Conservation (phyloP, 1,140 invertebrate species). For the Brevipalpus yothersi region DNA sequence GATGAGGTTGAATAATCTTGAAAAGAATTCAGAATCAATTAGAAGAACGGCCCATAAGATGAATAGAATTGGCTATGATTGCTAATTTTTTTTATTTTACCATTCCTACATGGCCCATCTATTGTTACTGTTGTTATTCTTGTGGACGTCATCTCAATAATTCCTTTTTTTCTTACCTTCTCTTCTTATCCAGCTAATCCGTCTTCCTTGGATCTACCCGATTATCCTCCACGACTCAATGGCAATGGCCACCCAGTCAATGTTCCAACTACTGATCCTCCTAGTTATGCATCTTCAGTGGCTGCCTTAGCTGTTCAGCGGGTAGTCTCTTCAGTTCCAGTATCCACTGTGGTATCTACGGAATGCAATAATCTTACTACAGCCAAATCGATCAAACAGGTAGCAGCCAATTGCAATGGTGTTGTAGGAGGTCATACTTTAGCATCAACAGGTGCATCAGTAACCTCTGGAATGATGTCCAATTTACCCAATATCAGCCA, state of each 20-base stretch:
- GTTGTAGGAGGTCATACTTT: neutral
- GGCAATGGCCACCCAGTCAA: conserved; percentile 25
- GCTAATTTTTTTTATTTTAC: no score
- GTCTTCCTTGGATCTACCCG: no score
- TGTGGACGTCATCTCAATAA: no score
- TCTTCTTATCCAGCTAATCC: no score
- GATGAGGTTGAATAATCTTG: no score
- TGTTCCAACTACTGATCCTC: conserved; percentile 45
- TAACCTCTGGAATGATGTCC: neutral
- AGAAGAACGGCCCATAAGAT: no score
- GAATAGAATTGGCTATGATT: no score
- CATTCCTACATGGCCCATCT: no score
- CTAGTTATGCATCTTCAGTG: conserved; percentile 72
- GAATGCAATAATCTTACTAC: neutral
- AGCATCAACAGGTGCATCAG: neutral
- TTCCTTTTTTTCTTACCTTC: no score
- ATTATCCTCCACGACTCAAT: neutral
- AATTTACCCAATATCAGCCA: neutral
- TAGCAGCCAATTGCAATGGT: neutral
- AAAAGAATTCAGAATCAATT: no score
- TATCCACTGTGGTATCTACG: neutral
- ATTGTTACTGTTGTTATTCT: no score
- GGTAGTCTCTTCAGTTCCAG: conserved; percentile 19
- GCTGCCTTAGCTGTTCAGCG: conserved; percentile 48
- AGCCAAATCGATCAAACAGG: neutral